Base-by-base conservation (phyloP, 2,113 vertebrate species). In the Pangasianodon hypophthalmus region DNA sequence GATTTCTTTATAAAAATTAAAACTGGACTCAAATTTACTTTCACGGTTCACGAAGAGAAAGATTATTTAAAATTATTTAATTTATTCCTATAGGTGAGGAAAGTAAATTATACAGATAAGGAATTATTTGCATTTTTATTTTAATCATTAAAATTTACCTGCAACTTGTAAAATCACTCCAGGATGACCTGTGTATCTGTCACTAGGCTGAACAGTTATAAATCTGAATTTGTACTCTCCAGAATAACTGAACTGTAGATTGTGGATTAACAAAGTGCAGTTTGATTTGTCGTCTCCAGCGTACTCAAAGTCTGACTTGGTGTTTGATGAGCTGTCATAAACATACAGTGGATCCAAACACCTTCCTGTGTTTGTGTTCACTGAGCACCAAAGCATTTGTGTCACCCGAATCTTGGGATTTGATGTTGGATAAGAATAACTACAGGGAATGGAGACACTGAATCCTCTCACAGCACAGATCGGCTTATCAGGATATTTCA, bases 391-490 rank as follows among this genome's bases (percentile, higher is more conserved):
- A 21, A 86, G 52, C 41, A 50, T 62, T 58, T 16, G 41, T 16
- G 0, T 4, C 13, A 90, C 84, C 32, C 29, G 2, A 9, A 0
- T 2, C 0, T 0, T 3, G 60, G 60, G 26, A 13, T 64, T 64
- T 64, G 60, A 64, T 73, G 0, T 3, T 77, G 87, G 90, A 84
- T 88, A 85, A 32, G 0, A 37, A 88, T 91, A 93, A 24, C 1
- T 19, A 86, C 92, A 92, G 64, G 18, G 10, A 84, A 92, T 69
- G 83, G 44, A 32, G 62, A 82, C 87, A 85, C 19, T 84, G 56
- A 90, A 91, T 50, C 88, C 90, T 85, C 90, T 88, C 88, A 88
- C 91, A 84, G 85, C 85, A 60, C 92, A 93, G 69, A 91, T 54
- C 11, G 21, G 19, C 6, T 4, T 32, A 29, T n/a, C 16, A 11